These are phyloP conservation scores for Exocentrus adspersus DNA, from an alignment of 2,888 invertebrate species.

Conservation along the genomic window DNA sequence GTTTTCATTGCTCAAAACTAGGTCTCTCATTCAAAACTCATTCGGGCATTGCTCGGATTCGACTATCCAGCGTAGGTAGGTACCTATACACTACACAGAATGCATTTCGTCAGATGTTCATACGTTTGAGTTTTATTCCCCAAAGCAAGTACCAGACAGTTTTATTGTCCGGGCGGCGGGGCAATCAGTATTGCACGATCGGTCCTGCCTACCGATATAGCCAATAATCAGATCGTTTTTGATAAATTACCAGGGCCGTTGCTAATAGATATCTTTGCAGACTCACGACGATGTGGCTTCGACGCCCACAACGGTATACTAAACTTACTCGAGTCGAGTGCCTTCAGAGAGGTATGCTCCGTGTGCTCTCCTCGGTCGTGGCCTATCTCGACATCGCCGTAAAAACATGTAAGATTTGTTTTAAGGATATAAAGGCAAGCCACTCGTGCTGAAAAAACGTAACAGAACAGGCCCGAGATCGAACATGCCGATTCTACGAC, in stretches of 20 bases:
- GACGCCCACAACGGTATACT: conserved; percentile 48
- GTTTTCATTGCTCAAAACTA: too few relatives aligned
- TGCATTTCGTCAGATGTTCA: conserved; percentile 16
- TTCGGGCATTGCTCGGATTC: too few relatives aligned
- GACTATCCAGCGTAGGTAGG: too few relatives aligned
- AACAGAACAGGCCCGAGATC: conserved; percentile 16
- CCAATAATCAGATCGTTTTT: conserved; percentile 59
- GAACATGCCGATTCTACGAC: neutral
- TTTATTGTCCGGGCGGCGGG: conserved; percentile 41
- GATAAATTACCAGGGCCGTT: conserved; percentile 59
- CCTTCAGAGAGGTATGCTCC: conserved; percentile 40
- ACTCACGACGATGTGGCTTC: conserved; percentile 56
- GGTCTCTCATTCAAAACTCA: too few relatives aligned
- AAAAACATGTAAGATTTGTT: conserved; percentile 44
- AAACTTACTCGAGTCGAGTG: too few relatives aligned
- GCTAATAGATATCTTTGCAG: conserved; percentile 61
- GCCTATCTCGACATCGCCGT: conserved; percentile 40
- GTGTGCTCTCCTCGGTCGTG: conserved; percentile 29
- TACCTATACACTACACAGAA: neutral
- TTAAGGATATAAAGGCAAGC: conserved; percentile 35
- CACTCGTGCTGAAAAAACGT: conserved; percentile 22
- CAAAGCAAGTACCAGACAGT: conserved; percentile 7
- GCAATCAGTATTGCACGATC: conserved; percentile 54
- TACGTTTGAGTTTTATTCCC: conserved; percentile 13
- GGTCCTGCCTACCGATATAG: conserved; percentile 56